Base-by-base conservation (phyloP, 1,140 invertebrate species). In the Sarcophaga peregrina region DNA sequence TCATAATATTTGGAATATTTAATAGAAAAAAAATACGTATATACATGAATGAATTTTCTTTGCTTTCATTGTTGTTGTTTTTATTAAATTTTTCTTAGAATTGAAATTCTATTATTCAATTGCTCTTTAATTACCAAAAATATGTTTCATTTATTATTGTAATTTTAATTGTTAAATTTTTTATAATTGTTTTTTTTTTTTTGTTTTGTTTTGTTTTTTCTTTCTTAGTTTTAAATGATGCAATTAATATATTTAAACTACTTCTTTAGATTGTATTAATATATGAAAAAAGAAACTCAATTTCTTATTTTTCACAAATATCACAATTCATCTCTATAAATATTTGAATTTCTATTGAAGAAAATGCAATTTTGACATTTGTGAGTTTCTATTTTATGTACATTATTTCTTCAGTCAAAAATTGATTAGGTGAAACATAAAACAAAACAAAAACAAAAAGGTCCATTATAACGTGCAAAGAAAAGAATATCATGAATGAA, bases 361-460 rank as follows among this genome's bases (percentile, higher is more conserved):
- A 68, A 20, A 20, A 68, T 17, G 17, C 62, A 78, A 52, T 52
- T 78, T 17, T 78, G 75, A 78, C 20, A 78, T 52, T 78, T 78
- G 75, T 78, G 47, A 68, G 74, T 47, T 75, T 37, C 25, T 37
- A 37, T 37, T 52, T 52, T 50, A 78, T 78, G 75, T 78, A 78
- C 75, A 78, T 78, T 50, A 78, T 78, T 78, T 8, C 75, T 78
- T 78, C 75, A 78, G 75, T 78, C 75, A 20, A 68, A 25, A 68
- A 8, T 15, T 68, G 17, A 3, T 25, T 25, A n/a, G 1, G n/a
- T 68, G 54, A 58, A 58, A 13, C 6, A 58, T n/a, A 58, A 58
- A 58, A 10, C 11, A 58, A 58, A 58, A 11, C 8, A 58, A 58
- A 58, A n/a, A n/a, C n/a, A n/a, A 58, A 15, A 58, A 58, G 25